A percentile compares a stretch with the other conserved stretches of the same genome.
Evolutionary conservation across 1,140 invertebrate species (phyloP).

Genomic region (Sweltsa coloradensis): DNA sequence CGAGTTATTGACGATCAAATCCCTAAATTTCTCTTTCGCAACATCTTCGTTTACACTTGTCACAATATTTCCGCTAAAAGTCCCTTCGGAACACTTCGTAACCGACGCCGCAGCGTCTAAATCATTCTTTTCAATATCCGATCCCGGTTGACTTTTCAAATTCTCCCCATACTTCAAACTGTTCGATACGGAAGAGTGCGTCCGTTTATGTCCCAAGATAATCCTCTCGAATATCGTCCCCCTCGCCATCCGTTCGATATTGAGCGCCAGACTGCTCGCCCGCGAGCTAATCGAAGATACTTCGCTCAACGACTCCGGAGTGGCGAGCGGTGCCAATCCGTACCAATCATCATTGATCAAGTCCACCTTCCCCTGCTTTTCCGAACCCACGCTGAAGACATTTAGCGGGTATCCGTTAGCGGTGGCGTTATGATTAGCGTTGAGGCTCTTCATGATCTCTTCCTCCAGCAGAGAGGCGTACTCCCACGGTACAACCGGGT

Average conservation of each 20-base stretch:
- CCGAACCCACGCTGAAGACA: not conserved
- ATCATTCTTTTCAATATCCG: not conserved
- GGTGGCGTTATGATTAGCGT: conserved; percentile 7
- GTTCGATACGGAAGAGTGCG: not conserved
- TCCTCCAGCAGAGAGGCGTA: conserved; percentile 22
- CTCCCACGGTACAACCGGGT: conserved; percentile 23
- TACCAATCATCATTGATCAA: conserved; percentile 48
- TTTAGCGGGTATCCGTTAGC: no score
- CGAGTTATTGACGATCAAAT: conserved; percentile 29
- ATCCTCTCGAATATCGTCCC: conserved; percentile 3
- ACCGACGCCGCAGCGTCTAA: not conserved
- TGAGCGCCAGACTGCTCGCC: conserved; percentile 18
- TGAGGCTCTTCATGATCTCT: conserved; percentile 17
- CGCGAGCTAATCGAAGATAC: conserved; percentile 31
- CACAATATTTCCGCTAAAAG: not conserved
- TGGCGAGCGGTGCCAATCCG: conserved; percentile 63
- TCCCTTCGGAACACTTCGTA: not conserved
- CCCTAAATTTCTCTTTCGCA: conserved; percentile 19
- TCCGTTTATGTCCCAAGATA: not conserved
- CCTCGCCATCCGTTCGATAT: conserved; percentile 11
- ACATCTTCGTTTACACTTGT: not conserved
- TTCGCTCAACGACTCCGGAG: conserved; percentile 74
- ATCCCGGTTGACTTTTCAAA: not conserved
- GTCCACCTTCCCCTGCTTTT: conserved; percentile 26
- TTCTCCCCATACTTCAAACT: not conserved